phyloP scores from a whole-genome alignment of 2,113 vertebrate species.

The Cercopithecus mona region DNA sequence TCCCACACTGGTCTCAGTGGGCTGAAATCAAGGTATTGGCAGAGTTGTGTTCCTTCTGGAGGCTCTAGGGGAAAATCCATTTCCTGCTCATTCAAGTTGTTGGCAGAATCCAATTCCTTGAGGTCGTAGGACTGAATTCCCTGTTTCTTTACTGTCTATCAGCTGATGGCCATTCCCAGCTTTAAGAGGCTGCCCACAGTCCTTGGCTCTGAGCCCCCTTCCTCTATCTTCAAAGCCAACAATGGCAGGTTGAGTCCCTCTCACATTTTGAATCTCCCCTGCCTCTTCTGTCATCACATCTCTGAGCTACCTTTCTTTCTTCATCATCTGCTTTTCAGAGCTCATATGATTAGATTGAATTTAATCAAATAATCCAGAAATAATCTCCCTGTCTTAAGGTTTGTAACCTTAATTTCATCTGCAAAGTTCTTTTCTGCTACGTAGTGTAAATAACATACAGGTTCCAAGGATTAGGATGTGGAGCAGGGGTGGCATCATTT shows the following conservation, averaged over 20 bases:
- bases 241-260: not conserved
- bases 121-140: not conserved
- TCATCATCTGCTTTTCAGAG: not conserved
- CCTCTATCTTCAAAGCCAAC: not conserved
- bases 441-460: not conserved
- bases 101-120: constrained; percentile 11
- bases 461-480: not conserved
- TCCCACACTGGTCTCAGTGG: not conserved
- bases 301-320: not conserved
- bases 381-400: not conserved
- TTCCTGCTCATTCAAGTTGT: constrained; percentile 16
- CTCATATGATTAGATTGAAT: not conserved
- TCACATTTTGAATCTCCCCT: not conserved
- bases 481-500: not conserved
- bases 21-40: not conserved
- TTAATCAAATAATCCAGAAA: not conserved
- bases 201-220: not conserved
- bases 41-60: not conserved
- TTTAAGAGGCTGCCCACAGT: not conserved
- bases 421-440: constrained; percentile 35
- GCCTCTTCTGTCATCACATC: not conserved
- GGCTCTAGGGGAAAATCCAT: not conserved
- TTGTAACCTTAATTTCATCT: constrained; percentile 30
- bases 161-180: not conserved
- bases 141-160: not conserved